These are phyloP conservation scores for Cricetomys ansorgei DNA, from an alignment of 2,113 vertebrate species.

Conservation along the genomic window DNA sequence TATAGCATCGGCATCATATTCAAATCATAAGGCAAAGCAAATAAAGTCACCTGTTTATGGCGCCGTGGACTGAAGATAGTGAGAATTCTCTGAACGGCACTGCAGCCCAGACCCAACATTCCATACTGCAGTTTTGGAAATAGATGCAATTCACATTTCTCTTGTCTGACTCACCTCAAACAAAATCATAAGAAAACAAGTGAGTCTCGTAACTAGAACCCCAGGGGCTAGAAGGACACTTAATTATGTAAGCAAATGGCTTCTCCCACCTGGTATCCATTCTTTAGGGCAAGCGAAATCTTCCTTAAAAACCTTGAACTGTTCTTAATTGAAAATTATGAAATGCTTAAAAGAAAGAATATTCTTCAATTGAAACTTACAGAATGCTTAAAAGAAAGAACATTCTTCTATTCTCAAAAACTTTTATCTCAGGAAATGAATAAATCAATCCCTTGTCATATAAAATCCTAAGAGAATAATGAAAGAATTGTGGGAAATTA, in stretches of 20 bases:
- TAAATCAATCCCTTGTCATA: background rate
- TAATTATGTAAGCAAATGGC: background rate
- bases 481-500: background rate
- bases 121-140: background rate
- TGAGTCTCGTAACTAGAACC: background rate
- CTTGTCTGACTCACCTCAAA: background rate
- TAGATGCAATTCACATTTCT: background rate
- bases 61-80: background rate
- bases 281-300: background rate
- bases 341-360: background rate
- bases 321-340: background rate
- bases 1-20: background rate
- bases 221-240: background rate
- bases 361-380: background rate
- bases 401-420: background rate
- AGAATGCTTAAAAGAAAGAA: background rate
- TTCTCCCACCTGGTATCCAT: too few species aligned
- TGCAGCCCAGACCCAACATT: background rate
- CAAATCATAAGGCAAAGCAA: slow-evolving; percentile 35
- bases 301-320: background rate
- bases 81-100: background rate
- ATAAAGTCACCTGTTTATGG: background rate
- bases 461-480: slow-evolving; percentile 3
- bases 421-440: background rate
- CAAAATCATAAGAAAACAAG: slow-evolving; percentile 1